A percentile compares a stretch with the other conserved stretches of the same genome.
phyloP scores from a whole-genome alignment of 1,140 invertebrate genomes.

The Hetaerina americana region DNA sequence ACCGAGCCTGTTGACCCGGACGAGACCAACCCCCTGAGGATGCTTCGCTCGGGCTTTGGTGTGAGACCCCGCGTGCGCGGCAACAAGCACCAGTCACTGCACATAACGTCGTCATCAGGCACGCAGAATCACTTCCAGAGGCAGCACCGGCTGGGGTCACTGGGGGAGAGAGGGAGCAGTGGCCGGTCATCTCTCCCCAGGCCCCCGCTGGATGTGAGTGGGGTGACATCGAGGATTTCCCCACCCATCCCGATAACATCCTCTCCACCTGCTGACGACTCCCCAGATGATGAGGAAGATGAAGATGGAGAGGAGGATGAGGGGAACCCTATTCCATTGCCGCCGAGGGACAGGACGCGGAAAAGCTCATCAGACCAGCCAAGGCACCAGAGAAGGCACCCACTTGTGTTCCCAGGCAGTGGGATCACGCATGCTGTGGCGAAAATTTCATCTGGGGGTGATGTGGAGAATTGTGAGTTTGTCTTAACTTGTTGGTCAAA shows the following conservation, averaged over 20 bases:
- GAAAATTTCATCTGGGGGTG: constrained; percentile 28
- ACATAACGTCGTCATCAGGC: neutral
- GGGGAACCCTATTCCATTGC: constrained; percentile 64
- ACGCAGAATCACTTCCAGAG: neutral
- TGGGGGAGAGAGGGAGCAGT: constrained; percentile 6
- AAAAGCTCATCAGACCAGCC: constrained; percentile 34
- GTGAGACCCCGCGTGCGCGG: constrained; percentile 43
- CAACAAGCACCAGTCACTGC: constrained; percentile 34
- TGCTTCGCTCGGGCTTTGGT: constrained; percentile 50
- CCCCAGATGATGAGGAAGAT: constrained; percentile 9
- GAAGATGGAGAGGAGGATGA: constrained; percentile 26
- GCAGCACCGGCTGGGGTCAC: neutral
- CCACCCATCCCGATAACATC: constrained; percentile 21
- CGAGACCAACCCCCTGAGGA: constrained; percentile 54
- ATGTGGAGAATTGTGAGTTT: neutral
- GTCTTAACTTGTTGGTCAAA: no score
- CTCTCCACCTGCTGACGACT: constrained; percentile 6
- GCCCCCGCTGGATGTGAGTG: constrained; percentile 28
- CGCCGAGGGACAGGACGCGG: constrained; percentile 59
- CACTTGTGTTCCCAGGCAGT: constrained; percentile 62
- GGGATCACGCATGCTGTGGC: constrained; percentile 45
- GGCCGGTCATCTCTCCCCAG: constrained; percentile 24
- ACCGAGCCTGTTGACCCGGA: constrained; percentile 21
- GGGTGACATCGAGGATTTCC: constrained; percentile 22
- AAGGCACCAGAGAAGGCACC: constrained; percentile 74